These are phyloP conservation scores for Melanogrammus aeglefinus DNA, from an alignment of 2,797 vertebrate species.

Conservation along the genomic window DNA sequence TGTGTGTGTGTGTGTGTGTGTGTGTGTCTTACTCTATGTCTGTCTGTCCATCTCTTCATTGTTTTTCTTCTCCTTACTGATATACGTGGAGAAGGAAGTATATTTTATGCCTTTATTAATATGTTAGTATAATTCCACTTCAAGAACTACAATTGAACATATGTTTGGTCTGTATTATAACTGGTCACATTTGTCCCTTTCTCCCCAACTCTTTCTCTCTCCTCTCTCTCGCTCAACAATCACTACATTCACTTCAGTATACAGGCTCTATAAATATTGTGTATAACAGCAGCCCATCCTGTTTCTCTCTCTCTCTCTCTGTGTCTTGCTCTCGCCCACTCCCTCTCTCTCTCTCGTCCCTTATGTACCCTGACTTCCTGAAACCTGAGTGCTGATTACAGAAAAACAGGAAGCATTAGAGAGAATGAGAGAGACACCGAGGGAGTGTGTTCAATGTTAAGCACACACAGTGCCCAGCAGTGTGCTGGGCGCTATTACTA, in stretches of 20 bases:
- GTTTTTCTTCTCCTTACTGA: too few species aligned
- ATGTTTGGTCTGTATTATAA: neutral
- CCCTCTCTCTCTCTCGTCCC: slow-evolving; percentile 11
- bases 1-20: too few species aligned
- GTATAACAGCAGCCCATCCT: slow-evolving; percentile 41
- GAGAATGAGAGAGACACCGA: slow-evolving; percentile 16
- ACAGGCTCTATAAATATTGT: slow-evolving; percentile 5
- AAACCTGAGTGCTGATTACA: slow-evolving; percentile 73
- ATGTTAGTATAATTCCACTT: too few species aligned
- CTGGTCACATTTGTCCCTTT: neutral
- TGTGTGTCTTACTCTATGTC: too few species aligned
- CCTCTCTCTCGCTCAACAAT: slow-evolving; percentile 19
- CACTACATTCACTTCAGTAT: neutral
- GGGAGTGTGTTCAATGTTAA: slow-evolving; percentile 4
- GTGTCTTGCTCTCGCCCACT: neutral
- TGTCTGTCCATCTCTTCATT: neutral
- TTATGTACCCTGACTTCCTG: slow-evolving; percentile 76
- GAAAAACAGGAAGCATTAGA: slow-evolving; percentile 64
- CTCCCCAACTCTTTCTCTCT: slow-evolving; percentile 5
- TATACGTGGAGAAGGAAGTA: too few species aligned
- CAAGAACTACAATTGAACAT: neutral
- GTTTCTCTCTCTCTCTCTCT: slow-evolving; percentile 9
- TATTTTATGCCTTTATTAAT: too few species aligned
- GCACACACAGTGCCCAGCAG: too few species aligned
- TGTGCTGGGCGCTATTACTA: too few species aligned